These are phyloP conservation scores for Malurus elegans DNA, from an alignment of 2,113 vertebrate genomes.

Conservation along the genomic window DNA sequence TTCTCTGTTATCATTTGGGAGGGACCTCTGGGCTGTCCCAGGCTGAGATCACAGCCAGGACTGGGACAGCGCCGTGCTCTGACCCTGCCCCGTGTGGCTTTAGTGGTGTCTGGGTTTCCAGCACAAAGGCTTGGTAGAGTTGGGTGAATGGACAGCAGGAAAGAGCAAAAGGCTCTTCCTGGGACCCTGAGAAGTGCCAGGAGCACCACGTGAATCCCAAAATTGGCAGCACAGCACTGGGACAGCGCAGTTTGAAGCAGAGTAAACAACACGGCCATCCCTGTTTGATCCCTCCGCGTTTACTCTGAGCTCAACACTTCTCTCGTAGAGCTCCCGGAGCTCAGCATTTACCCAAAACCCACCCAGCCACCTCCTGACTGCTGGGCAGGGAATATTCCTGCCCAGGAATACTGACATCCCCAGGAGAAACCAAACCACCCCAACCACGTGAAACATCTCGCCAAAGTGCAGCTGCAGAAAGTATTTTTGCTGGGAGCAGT, in stretches of 20 bases:
- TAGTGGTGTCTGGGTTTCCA: neutral
- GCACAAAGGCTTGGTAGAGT: neutral
- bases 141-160: neutral
- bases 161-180: neutral
- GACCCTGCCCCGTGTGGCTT: rapidly evolving
- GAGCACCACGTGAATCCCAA: rapidly evolving
- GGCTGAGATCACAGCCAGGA: rapidly evolving
- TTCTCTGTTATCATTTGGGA: neutral
- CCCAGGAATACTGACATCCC: neutral
- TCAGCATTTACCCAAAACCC: neutral
- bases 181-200: neutral
- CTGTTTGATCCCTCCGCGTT: rapidly evolving
- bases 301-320: neutral
- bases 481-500: slow-evolving; percentile 70
- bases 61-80: neutral
- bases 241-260: neutral
- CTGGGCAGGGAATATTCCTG: neutral
- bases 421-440: slow-evolving; percentile 14
- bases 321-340: neutral
- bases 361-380: neutral
- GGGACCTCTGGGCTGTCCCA: neutral
- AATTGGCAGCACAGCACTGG: neutral
- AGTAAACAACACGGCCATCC: neutral
- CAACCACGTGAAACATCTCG: slow-evolving; percentile 45
- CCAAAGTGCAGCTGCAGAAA: slow-evolving; percentile 65